Evolutionary conservation across 2,797 vertebrate species (phyloP).

Genomic region (Aeoliscus strigatus): DNA sequence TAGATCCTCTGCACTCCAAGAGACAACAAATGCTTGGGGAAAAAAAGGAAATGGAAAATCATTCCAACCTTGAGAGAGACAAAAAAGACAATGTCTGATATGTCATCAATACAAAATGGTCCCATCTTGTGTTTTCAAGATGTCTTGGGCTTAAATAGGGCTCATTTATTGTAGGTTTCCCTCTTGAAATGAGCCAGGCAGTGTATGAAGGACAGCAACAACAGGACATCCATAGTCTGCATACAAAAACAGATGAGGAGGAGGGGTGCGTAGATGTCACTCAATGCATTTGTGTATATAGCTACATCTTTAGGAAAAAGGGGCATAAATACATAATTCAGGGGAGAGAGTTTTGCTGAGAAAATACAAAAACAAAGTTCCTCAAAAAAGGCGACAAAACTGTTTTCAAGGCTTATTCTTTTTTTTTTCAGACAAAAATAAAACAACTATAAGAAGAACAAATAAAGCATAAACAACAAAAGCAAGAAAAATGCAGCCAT

Average conservation of each 20-base stretch:
- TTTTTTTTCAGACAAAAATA: constrained; percentile 76
- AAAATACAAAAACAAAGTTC: constrained; percentile 80
- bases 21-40: constrained; percentile 65
- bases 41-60: constrained; percentile 77
- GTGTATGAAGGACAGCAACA: constrained; percentile 86
- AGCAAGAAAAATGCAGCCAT: constrained; percentile 93
- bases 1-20: constrained; percentile 85
- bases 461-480: constrained; percentile 87
- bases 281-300: constrained; percentile 78
- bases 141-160: constrained; percentile 76
- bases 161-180: constrained; percentile 75
- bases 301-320: constrained; percentile 77
- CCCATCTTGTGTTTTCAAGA: constrained; percentile 93
- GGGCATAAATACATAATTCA: constrained; percentile 74
- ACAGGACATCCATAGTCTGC: constrained; percentile 82
- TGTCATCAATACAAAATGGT: constrained; percentile 89
- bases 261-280: constrained; percentile 76
- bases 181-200: constrained; percentile 86
- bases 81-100: constrained; percentile 79
- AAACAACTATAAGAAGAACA: constrained; percentile 78
- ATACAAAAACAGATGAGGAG: constrained; percentile 78
- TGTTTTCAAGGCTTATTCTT: constrained; percentile 75
- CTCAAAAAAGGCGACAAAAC: constrained; percentile 76
- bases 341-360: constrained; percentile 77
- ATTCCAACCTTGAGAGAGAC: constrained; percentile 80